Base-by-base conservation (phyloP, 2,797 vertebrate genomes). In the Helarctos malayanus region DNA sequence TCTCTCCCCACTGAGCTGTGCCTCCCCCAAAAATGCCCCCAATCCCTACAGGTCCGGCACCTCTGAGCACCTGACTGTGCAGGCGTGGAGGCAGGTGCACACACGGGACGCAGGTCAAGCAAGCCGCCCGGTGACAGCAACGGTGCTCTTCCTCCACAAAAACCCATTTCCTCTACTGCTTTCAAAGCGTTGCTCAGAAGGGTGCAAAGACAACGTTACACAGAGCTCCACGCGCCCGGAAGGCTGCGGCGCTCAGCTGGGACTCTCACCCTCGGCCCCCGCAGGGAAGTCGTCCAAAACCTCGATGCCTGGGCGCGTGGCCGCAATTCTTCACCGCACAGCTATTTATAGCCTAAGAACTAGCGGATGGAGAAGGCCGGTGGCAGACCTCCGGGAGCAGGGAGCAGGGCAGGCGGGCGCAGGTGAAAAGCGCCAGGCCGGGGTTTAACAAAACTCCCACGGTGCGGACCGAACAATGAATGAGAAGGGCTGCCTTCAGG, bases 131-230 rank as follows among this genome's bases (percentile, higher is more conserved):
- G 4, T 2, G n/a, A 35, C 8, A 49, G 52, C 29, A 7, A 2
- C 0, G 8, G 21, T 2, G 1, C 15, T 4, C 41, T 59, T 61
- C n/a, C 71, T 21, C 75, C n/a, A n/a, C 9, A n/a, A 54, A 94
- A 75, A n/a, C 10, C 8, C 35, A n/a, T 54, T 57, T 83, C 75
- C 85, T 56, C n/a, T 21, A 41, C 12, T 47, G 57, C 38, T 68
- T 94, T 73, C 23, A 29, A 56, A 95, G 56, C 11, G 38, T 63
- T 79, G 83, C 86, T 81, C 75, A 56, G 80, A 63, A 76, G 47
- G 75, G n/a, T 19, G 68, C 7, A 35, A n/a, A 76, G 29, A 19
- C 16, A 5, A 1, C 4, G 45, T 45, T 41, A 29, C 47, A 41
- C 47, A 52, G 47, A 78, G 16, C 29, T 21, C 10, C 47, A 52